phyloP scores from a whole-genome alignment of 2,113 vertebrate genomes.

The Odontophorus gujanensis region DNA sequence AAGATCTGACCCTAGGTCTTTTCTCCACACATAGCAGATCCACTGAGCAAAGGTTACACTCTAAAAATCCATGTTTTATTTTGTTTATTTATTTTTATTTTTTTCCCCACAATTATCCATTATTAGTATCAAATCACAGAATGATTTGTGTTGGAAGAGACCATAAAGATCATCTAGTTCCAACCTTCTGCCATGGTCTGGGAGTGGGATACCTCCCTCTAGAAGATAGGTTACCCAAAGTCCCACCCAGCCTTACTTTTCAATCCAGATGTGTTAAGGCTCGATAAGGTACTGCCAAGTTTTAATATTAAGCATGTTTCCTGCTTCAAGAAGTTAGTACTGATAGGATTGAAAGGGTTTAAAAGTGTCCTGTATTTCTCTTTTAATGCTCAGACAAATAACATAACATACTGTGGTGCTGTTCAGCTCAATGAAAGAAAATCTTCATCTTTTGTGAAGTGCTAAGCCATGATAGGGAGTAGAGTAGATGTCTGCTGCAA shows the following conservation, averaged over 20 bases:
- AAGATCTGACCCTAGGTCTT: not conserved
- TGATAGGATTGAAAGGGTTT: not conserved
- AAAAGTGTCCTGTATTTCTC: not conserved
- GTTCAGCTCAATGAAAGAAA: not conserved
- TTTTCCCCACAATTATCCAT: not conserved
- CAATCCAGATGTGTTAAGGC: not conserved
- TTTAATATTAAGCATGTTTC: not conserved
- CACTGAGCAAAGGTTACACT: not conserved
- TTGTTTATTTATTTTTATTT: not conserved
- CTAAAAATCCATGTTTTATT: no score
- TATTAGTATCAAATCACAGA: not conserved
- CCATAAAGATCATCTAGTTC: not conserved
- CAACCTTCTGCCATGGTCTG: not conserved
- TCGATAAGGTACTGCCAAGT: not conserved
- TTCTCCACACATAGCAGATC: not conserved
- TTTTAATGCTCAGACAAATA: not conserved
- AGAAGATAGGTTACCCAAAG: no score
- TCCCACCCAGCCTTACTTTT: not conserved
- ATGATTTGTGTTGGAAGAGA: not conserved
- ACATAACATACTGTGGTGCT: not conserved
- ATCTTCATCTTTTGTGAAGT: not conserved
- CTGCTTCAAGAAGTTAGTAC: not conserved
- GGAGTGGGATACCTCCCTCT: no score
- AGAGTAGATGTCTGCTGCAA: not conserved
- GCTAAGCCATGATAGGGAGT: not conserved